Conservation (phyloP, 2,888 invertebrate species). For the Dioctria rufipes region DNA sequence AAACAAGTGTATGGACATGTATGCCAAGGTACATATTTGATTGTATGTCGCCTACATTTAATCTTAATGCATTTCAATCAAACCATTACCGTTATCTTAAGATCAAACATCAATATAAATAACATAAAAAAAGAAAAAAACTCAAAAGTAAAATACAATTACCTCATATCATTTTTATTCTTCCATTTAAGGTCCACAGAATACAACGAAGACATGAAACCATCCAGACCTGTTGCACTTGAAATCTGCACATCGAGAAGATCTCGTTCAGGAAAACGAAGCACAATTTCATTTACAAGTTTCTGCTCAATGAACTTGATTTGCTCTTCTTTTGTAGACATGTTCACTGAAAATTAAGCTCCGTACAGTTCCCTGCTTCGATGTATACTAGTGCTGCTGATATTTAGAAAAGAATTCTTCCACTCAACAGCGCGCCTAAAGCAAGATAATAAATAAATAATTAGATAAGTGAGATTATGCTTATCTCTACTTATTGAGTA, state of each 20-base stretch:
- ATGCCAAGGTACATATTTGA: too few relatives aligned
- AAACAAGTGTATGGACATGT: too few relatives aligned
- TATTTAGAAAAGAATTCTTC: background rate
- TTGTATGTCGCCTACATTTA: too few relatives aligned
- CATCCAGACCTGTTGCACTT: conserved; percentile 66
- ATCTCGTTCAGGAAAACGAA: conserved; percentile 48
- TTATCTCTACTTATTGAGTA: background rate
- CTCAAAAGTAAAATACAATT: background rate
- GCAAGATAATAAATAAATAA: background rate
- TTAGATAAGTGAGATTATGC: background rate
- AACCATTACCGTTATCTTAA: background rate
- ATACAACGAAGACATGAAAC: conserved; percentile 69
- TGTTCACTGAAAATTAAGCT: background rate
- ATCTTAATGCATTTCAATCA: too few relatives aligned
- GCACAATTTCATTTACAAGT: background rate
- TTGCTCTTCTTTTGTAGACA: background rate
- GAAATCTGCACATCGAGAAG: conserved; percentile 62
- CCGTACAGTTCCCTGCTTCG: background rate
- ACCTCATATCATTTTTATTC: background rate
- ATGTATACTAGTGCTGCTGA: background rate
- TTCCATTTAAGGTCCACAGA: conserved; percentile 52
- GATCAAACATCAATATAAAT: background rate
- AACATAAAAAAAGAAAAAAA: background rate
- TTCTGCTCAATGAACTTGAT: background rate
- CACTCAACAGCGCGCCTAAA: background rate